phyloP scores from a whole-genome alignment of 1,140 invertebrate genomes.

The Philotrypesis tridentata region DNA sequence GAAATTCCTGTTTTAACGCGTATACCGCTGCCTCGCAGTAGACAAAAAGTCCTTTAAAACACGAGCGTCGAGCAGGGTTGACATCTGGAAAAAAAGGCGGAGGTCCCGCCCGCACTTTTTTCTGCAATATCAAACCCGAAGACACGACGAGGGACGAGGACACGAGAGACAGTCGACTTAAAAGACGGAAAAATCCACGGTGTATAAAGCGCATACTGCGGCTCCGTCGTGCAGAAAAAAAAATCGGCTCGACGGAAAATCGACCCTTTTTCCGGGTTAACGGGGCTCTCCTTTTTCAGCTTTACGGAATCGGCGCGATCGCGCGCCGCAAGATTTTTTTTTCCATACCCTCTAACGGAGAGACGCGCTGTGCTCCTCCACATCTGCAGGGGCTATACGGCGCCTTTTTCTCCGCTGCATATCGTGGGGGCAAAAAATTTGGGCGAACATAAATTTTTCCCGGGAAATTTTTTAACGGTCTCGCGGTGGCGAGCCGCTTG shows the following conservation, averaged over 20 bases:
- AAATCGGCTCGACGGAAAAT: background rate
- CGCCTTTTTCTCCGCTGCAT: no score
- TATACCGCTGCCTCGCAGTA: background rate
- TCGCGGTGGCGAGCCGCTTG: background rate
- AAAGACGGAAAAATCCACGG: background rate
- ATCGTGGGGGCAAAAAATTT: background rate
- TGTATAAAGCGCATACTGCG: background rate
- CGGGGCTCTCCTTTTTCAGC: constrained; percentile 28
- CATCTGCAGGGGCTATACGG: background rate
- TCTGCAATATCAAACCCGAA: background rate
- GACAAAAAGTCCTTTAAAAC: background rate
- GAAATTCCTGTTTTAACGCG: no score
- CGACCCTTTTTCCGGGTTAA: constrained; percentile 34
- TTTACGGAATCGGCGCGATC: constrained; percentile 18
- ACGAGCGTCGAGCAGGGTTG: background rate
- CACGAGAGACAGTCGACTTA: background rate
- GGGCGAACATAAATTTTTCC: background rate
- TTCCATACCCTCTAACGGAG: background rate
- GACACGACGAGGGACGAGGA: no score
- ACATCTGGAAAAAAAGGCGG: background rate
- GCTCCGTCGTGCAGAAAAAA: constrained; percentile 2
- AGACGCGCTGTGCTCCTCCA: background rate
- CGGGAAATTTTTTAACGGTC: background rate
- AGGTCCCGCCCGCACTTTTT: background rate
- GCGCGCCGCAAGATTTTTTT: constrained; percentile 6